phyloP scores from a whole-genome alignment of 2,888 invertebrate species.

The Zonitis immaculata region DNA sequence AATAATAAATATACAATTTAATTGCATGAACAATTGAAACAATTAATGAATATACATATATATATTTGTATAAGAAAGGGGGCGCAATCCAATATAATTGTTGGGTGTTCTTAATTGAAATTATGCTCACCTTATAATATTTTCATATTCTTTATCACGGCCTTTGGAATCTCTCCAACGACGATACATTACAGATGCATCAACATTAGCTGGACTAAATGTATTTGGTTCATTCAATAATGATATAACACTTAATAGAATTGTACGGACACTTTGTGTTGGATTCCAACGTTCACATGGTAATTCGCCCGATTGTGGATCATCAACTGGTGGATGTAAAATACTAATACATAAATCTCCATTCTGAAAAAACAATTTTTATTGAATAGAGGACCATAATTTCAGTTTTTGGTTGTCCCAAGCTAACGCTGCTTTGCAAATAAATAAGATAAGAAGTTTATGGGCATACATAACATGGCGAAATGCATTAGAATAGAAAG shows the following conservation, averaged over 20 bases:
- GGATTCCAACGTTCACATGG: constrained; percentile 99
- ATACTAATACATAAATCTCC: constrained; percentile 99
- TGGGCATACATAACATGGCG: too few relatives aligned
- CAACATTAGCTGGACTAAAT: constrained; percentile 98
- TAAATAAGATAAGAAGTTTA: too few relatives aligned
- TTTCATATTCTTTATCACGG: constrained; percentile 97
- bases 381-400: too few relatives aligned
- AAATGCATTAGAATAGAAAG: too few relatives aligned
- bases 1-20: too few relatives aligned
- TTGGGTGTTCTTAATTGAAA: too few relatives aligned
- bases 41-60: too few relatives aligned
- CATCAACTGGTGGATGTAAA: constrained; percentile 97
- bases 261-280: constrained; percentile 98
- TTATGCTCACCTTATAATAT: constrained; percentile 97
- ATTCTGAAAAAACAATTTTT: constrained; percentile 79
- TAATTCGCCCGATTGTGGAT: constrained; percentile 97
- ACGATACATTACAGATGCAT: constrained; percentile 99
- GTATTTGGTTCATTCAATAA: constrained; percentile 99
- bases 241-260: constrained; percentile 96
- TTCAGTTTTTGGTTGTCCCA: too few relatives aligned
- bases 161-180: constrained; percentile 98
- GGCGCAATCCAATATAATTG: too few relatives aligned
- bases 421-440: too few relatives aligned
- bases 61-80: too few relatives aligned
- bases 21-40: too few relatives aligned